These are phyloP conservation scores for Pheucticus melanocephalus DNA, from an alignment of 2,113 vertebrate species.

Conservation along the genomic window DNA sequence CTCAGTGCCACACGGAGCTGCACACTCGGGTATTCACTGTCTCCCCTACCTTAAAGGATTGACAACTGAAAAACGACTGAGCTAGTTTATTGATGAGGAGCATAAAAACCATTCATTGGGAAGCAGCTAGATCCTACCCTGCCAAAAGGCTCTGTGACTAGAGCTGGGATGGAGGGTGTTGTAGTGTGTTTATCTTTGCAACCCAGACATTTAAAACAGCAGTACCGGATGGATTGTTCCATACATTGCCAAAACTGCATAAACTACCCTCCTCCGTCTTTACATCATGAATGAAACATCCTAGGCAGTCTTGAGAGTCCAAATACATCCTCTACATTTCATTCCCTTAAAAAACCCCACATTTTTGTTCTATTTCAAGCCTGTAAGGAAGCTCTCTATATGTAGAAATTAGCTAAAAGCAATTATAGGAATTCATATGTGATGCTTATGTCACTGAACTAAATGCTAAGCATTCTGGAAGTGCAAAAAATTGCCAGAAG, in stretches of 20 bases:
- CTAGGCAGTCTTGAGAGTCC: not conserved
- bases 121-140: not conserved
- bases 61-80: not conserved
- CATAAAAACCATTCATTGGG: not conserved
- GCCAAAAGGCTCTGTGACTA: not conserved
- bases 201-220: not conserved
- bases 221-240: not conserved
- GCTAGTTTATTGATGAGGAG: not conserved
- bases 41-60: not conserved
- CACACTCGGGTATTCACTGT: not conserved
- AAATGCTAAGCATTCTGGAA: not conserved
- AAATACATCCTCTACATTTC: not conserved
- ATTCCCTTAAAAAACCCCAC: not conserved
- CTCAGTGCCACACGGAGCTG: not conserved
- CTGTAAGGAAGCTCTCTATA: not conserved
- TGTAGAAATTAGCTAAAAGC: not conserved
- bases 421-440: not conserved
- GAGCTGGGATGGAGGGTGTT: not conserved
- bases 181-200: not conserved
- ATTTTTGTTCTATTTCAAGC: not conserved
- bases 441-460: not conserved
- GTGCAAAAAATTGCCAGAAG: not conserved
- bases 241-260: not conserved
- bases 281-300: not conserved
- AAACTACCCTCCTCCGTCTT: not conserved